These are phyloP conservation scores for Tetraneura akinire DNA, from an alignment of 1,140 invertebrate species.

Conservation along the genomic window DNA sequence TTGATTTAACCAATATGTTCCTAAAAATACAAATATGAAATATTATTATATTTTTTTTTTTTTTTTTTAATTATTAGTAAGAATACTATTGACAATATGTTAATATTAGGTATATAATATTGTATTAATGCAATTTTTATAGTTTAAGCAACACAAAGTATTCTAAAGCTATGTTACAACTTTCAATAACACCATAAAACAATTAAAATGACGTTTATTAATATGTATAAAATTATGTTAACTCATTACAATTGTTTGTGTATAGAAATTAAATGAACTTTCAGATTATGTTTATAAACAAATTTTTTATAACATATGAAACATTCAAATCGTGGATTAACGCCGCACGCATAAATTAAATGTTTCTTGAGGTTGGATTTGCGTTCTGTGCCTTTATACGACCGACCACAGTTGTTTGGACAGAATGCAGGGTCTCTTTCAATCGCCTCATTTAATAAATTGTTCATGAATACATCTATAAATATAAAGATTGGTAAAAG, in stretches of 20 bases:
- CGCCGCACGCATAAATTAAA: conserved; percentile 63
- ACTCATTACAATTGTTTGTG: background rate
- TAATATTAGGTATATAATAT: too few species aligned
- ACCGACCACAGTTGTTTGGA: conserved; percentile 47
- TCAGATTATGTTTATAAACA: background rate
- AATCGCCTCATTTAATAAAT: background rate
- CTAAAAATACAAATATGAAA: too few species aligned
- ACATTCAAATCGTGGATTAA: conserved; percentile 64
- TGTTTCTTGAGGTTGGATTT: conserved; percentile 61
- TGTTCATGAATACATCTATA: background rate
- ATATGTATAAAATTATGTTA: background rate
- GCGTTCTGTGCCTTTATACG: conserved; percentile 54
- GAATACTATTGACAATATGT: too few species aligned
- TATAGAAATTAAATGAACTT: conserved; percentile 7
- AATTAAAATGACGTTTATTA: too few species aligned
- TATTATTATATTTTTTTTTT: too few species aligned
- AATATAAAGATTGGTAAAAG: too few species aligned
- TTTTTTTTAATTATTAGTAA: too few species aligned
- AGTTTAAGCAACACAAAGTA: too few species aligned
- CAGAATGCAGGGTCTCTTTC: conserved; percentile 26
- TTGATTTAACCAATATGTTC: conserved; percentile 21
- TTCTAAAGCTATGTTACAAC: too few species aligned
- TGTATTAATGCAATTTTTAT: too few species aligned
- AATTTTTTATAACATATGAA: conserved; percentile 56
- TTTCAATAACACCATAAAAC: too few species aligned